These are phyloP conservation scores for Alcedo atthis DNA, from an alignment of 2,797 vertebrate species.

Conservation along the genomic window DNA sequence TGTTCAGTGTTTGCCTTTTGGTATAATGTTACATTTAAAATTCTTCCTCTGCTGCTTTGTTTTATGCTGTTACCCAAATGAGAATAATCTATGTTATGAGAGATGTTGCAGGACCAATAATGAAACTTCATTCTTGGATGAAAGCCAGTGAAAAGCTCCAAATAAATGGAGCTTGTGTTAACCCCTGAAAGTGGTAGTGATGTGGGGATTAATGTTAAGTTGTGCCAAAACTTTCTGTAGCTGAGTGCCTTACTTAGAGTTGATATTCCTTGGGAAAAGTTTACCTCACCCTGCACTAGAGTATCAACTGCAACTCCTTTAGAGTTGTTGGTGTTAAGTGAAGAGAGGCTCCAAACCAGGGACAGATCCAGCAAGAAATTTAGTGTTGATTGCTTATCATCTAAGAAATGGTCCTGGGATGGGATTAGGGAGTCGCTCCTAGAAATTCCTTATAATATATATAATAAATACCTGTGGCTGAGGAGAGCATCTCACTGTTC, in stretches of 20 bases:
- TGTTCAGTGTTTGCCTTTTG: conserved; percentile 21
- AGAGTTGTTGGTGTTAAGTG: neutral
- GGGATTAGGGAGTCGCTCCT: neutral
- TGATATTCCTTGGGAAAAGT: neutral
- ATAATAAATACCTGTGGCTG: neutral
- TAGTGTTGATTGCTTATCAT: neutral
- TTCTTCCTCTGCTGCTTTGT: neutral
- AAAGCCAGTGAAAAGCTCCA: conserved; percentile 5
- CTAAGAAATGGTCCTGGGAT: neutral
- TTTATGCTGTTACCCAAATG: neutral
- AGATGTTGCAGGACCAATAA: neutral
- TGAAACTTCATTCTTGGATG: neutral
- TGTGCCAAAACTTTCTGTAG: neutral
- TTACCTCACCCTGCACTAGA: neutral
- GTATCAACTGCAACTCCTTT: neutral
- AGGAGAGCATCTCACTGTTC: conserved; percentile 12
- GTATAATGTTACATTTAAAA: neutral
- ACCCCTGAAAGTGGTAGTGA: neutral
- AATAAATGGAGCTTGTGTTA: neutral
- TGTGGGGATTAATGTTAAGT: neutral
- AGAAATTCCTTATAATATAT: neutral
- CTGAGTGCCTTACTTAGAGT: neutral
- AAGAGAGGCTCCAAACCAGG: neutral
- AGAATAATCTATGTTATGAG: neutral
- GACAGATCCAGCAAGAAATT: neutral